A percentile compares a stretch with the other conserved stretches of the same genome.
Conservation (phyloP, 2,113 vertebrate species). For the Bubalus kerabau region DNA sequence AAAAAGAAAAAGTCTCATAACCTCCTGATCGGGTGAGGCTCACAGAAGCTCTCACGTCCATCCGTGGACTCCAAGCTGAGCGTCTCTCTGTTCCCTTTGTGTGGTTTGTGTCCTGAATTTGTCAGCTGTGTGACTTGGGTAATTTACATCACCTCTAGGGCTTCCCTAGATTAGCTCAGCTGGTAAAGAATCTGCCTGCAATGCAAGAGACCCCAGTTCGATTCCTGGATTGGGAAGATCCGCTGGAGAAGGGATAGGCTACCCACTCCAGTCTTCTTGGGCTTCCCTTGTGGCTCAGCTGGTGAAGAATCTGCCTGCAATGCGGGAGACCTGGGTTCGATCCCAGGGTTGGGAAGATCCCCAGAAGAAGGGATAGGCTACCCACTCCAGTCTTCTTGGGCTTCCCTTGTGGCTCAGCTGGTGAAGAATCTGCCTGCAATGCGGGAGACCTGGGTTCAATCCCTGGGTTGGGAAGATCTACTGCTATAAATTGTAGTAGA, state of each 20-base stretch:
- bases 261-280: neutral
- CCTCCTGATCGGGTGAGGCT: neutral
- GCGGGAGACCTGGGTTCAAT: fast-evolving
- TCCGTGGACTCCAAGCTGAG: neutral
- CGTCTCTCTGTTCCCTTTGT: fast-evolving
- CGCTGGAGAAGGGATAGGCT: neutral
- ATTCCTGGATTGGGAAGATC: neutral
- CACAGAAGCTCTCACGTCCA: fast-evolving
- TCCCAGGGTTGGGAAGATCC: neutral
- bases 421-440: neutral
- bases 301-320: neutral
- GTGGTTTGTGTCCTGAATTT: neutral
- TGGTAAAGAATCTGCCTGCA: neutral
- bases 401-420: neutral
- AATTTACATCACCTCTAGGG: neutral
- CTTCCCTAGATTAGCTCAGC: neutral
- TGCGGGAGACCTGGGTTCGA: fast-evolving
- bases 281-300: neutral
- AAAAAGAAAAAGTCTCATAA: neutral
- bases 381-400: neutral
- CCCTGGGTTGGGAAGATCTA: neutral
- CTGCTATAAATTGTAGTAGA: neutral
- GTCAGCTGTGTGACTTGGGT: neutral
- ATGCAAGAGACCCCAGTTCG: neutral
- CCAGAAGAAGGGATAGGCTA: neutral